Evolutionary conservation across 2,113 vertebrate species (phyloP).

Genomic region (Heterotilapia buettikoferi): DNA sequence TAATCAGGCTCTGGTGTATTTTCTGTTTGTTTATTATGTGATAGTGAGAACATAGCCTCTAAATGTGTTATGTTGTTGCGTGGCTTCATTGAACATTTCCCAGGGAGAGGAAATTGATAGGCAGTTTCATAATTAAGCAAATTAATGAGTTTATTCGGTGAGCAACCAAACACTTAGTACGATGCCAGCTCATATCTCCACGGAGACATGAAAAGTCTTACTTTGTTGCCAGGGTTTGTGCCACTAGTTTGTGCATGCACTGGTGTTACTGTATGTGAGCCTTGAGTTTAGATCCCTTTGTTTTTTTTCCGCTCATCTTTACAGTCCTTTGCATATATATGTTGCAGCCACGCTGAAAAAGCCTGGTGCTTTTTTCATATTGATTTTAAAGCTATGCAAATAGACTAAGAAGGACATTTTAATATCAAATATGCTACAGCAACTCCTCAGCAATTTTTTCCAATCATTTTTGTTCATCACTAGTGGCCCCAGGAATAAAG

Average conservation of each 20-base stretch:
- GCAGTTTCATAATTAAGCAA: conserved; percentile 76
- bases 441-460: background rate
- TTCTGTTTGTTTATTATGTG: conserved; percentile 73
- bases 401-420: background rate
- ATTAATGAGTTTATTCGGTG: conserved; percentile 76
- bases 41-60: conserved; percentile 64
- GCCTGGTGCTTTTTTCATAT: conserved; percentile 13
- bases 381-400: conserved; percentile 42
- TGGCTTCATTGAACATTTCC: conserved; percentile 52
- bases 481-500: conserved; percentile 26
- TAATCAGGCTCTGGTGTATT: conserved; percentile 74
- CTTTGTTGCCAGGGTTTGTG: conserved; percentile 51
- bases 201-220: conserved; percentile 57
- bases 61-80: conserved; percentile 63
- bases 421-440: background rate
- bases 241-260: background rate
- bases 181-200: conserved; percentile 53
- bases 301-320: background rate
- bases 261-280: background rate
- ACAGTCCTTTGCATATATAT: background rate
- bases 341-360: background rate
- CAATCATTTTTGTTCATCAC: conserved; percentile 26
- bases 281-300: conserved; percentile 20
- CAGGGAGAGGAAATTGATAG: conserved; percentile 63
- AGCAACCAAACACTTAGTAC: conserved; percentile 64